A percentile compares a stretch with the other conserved stretches of the same genome.
Conservation (phyloP, 1,140 invertebrate species). For the Uloborus diversus region DNA sequence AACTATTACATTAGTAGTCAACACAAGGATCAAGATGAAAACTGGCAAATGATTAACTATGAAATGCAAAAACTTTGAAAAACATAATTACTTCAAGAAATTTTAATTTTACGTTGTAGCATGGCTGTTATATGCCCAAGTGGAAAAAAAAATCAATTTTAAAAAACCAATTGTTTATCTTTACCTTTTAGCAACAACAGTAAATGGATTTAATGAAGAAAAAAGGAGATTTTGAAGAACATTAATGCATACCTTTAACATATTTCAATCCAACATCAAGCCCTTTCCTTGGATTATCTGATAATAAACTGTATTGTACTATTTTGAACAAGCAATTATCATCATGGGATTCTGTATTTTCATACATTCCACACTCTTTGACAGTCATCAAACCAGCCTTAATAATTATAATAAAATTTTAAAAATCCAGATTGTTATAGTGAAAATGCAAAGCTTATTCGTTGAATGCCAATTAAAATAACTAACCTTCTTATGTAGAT, state of each 20-base stretch:
- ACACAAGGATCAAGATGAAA: no score
- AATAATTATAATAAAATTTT: neutral
- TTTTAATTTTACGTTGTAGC: no score
- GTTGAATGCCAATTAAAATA: no score
- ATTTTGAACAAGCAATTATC: conserved; percentile 59
- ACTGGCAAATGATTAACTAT: no score
- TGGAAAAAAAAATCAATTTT: neutral
- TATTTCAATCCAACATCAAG: conserved; percentile 62
- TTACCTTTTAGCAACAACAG: no score
- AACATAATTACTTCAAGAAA: no score
- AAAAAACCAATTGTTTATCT: no score
- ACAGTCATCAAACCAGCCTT: conserved; percentile 63
- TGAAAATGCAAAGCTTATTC: no score
- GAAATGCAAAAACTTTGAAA: no score
- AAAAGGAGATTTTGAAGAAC: neutral
- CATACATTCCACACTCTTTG: conserved; percentile 61
- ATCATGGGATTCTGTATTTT: conserved; percentile 57
- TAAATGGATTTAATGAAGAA: neutral
- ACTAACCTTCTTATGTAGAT: conserved; percentile 60
- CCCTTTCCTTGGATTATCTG: conserved; percentile 61
- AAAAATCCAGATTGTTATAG: neutral
- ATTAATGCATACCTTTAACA: conserved; percentile 62
- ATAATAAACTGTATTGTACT: conserved; percentile 63
- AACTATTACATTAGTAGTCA: no score
- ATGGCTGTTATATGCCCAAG: no score